Evolutionary conservation across 2,797 vertebrate genomes (phyloP), one percentile per base, ranked within the genome.

Genomic region (Ficedula albicollis): DNA sequence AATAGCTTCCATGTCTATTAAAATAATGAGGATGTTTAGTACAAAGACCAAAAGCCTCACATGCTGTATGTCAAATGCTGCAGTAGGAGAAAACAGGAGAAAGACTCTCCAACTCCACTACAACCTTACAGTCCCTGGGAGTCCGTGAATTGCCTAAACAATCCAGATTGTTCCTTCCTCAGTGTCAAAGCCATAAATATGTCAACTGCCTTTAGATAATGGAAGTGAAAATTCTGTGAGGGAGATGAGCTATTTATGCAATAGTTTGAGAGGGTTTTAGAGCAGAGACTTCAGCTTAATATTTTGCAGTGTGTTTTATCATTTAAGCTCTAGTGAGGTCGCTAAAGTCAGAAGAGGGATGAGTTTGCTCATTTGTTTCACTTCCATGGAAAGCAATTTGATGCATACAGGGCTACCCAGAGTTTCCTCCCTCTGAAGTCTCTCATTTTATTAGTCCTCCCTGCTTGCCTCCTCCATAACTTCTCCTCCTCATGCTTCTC

Each of bases 341-440:
- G 29, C 34, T 48, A 1, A 74, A 67, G 30, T 85, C 69, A 66
- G 49, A 75, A 70, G 39, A 83, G 41, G 72, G 46, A 48, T 75
- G 75, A 72, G 23, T 51, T 73, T 78, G 27, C 46, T 30, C 10
- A 39, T 95, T 93, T 89, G 83, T 92, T 96, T 97, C 96, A 94
- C 73, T 95, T 80, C 77, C 11, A 26, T 68, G 52, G 83, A 94
- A 97, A 93, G 93, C 59, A 92, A 76, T 68, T 93, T 81, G 63
- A 66, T 95, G 90, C 75, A 76, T 86, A 83, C 7, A 30, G 75
- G 93, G 54, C 74, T 94, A 80, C 81, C 52, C 59, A 85, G 68
- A 67, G 86, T 88, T 84, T 96, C 82, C 64, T 95, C 69, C 74
- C 43, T 86, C 74, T 25, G 20, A 77, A 83, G 23, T 64, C 41